Evolutionary conservation across 1,140 invertebrate species (phyloP).

Genomic region (Drosophila repletoides): DNA sequence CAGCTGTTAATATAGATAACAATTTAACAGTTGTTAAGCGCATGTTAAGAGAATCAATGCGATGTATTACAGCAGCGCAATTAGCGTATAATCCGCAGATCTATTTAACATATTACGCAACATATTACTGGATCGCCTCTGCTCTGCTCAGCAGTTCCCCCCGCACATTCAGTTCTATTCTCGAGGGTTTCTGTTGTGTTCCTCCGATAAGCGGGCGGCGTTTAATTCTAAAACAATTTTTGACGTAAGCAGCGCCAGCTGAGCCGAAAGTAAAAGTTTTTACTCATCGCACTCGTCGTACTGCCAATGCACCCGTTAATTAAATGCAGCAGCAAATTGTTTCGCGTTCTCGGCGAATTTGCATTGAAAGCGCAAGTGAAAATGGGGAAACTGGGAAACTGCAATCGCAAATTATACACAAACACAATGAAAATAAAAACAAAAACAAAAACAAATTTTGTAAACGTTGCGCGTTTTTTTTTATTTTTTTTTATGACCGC

Average conservation of each 20-base stretch:
- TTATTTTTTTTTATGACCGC: not conserved
- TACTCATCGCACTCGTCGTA: too few species aligned
- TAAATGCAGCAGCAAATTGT: constrained; percentile 44
- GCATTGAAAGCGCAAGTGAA: constrained; percentile 76
- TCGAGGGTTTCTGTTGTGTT: constrained; percentile 36
- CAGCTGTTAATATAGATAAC: too few species aligned
- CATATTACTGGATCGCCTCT: constrained; percentile 54
- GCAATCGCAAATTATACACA: constrained; percentile 17
- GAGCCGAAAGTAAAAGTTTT: constrained; percentile 73
- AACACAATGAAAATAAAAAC: constrained; percentile 46
- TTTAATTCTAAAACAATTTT: constrained; percentile 62
- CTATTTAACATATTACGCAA: constrained; percentile 76
- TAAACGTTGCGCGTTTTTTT: constrained; percentile 5
- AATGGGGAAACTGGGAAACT: constrained; percentile 46
- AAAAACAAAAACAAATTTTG: constrained; percentile 10
- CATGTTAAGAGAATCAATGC: too few species aligned
- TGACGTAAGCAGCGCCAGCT: constrained; percentile 73
- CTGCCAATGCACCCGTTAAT: constrained; percentile 63
- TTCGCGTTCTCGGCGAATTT: constrained; percentile 62
- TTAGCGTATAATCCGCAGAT: constrained; percentile 26
- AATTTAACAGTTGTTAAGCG: too few species aligned
- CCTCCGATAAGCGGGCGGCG: constrained; percentile 55
- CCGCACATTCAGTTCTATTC: not conserved
- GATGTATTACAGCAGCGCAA: constrained; percentile 29
- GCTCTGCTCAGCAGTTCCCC: not conserved